Evolutionary conservation across 2,113 vertebrate species (phyloP), one percentile per base, ranked within the genome.

Genomic region (Thunnus maccoyii): DNA sequence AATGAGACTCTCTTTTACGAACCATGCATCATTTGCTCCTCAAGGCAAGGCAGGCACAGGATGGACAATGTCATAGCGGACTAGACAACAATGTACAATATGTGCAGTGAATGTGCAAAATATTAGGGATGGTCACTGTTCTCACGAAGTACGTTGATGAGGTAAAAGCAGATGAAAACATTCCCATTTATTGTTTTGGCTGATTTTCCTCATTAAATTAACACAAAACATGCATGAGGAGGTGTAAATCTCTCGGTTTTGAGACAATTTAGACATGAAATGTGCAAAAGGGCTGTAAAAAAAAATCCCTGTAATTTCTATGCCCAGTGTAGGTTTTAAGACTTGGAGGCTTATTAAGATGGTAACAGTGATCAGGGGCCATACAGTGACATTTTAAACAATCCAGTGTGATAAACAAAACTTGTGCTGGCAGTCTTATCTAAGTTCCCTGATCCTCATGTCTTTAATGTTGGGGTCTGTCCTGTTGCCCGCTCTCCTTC

Each of bases 401-500:
- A 68, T 85, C 71, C 60, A 68, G 1, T n/a, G 30, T 25, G 56
- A 76, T 78, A 86, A 87, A 79, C 46, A 72, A 20, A 90, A 74
- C 18, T 10, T 44, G 10, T 27, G 46, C 76, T 74, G 57, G 25
- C 12, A 16, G 55, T 54, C 85, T 90, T 89, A 90, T 91, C 86
- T 85, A 1, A 22, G 54, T 41, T 2, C 20, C 44, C 54, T 71
- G 58, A 82, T 82, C 76, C 51, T 44, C 1, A 3, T 16, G 76
- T 84, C 82, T 90, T 84, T 80, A 86, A 75, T 77, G 86, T 83
- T 15, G 1, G 50, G 51, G 63, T 80, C 79, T 86, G 81, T 68
- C 62, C 77, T 36, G 56, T 55, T 73, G 67, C 36, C 13, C 7
- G 44, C 69, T 89, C 84, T 90, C 69, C 54, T 63, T 75, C 47